Evolutionary conservation across 2,113 vertebrate genomes (phyloP).

Genomic region (Poecilia latipinna): DNA sequence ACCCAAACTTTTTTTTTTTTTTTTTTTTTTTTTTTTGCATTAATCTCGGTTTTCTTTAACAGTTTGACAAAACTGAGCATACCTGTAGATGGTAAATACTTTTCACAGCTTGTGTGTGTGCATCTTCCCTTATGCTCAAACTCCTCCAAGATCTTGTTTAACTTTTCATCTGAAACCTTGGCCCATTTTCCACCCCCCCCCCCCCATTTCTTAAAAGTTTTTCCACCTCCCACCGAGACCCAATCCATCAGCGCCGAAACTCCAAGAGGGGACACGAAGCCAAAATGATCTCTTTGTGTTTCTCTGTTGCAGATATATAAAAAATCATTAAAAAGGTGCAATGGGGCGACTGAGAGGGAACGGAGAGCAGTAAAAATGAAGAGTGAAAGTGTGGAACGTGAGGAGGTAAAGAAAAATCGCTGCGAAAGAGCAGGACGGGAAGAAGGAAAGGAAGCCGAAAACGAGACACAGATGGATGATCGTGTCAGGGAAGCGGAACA

Average conservation of each 20-base stretch:
- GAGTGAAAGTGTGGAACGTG: slow-evolving; percentile 39
- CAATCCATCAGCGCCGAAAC: slow-evolving; percentile 18
- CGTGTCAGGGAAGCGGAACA: neutral
- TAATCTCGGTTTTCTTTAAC: too few relatives aligned
- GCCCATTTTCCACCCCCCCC: slow-evolving; percentile 3
- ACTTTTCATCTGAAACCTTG: slow-evolving; percentile 18
- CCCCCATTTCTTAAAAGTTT: slow-evolving; percentile 3
- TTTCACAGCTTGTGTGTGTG: too few relatives aligned
- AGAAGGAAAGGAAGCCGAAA: neutral
- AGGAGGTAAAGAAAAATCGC: neutral
- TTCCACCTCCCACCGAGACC: slow-evolving; percentile 21
- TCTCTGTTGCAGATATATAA: slow-evolving; percentile 34
- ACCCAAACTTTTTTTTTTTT: neutral
- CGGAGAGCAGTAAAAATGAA: slow-evolving; percentile 59
- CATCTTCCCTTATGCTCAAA: neutral
- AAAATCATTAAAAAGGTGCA: slow-evolving; percentile 58
- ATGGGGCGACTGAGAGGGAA: slow-evolving; percentile 2
- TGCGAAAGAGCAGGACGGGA: neutral
- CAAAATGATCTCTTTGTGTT: slow-evolving; percentile 54
- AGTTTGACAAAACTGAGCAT: neutral
- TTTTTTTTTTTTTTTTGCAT: too few relatives aligned
- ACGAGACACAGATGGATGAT: slow-evolving; percentile 31
- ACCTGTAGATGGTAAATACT: too few relatives aligned
- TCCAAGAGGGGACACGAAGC: neutral
- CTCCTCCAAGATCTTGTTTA: neutral